Evolutionary conservation across 2,888 invertebrate genomes (phyloP).

Genomic region (Leptinotarsa rubiginosa): DNA sequence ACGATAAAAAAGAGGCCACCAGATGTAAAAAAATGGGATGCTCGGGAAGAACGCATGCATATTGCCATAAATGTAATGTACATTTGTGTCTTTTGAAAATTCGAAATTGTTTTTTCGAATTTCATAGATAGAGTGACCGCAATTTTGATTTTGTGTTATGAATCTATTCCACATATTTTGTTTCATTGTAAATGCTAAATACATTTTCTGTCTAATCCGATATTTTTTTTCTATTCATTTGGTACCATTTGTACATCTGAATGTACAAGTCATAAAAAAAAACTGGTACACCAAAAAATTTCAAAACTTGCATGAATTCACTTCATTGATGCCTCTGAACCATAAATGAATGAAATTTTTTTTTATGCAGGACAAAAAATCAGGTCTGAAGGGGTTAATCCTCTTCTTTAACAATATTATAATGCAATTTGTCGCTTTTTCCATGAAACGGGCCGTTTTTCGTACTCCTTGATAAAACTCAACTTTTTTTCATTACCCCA

Average conservation of each 20-base stretch:
- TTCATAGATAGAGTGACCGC: conserved; percentile 8
- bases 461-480: too few relatives aligned
- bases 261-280: conserved; percentile 16
- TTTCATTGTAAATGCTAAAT: conserved; percentile 12
- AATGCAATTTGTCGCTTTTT: too few relatives aligned
- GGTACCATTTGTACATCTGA: conserved; percentile 5
- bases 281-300: conserved; percentile 1
- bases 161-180: not conserved
- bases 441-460: too few relatives aligned
- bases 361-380: not conserved
- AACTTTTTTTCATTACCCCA: too few relatives aligned
- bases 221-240: conserved; percentile 15
- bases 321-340: not conserved
- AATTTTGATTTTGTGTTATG: conserved; percentile 11
- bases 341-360: not conserved
- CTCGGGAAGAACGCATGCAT: conserved; percentile 21
- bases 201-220: conserved; percentile 11
- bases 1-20: conserved; percentile 22
- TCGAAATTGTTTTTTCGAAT: conserved; percentile 9
- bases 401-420: too few relatives aligned
- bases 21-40: conserved; percentile 18
- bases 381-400: not conserved
- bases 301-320: not conserved
- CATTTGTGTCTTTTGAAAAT: conserved; percentile 6
- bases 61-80: conserved; percentile 1